Percentiles rank a stretch among this genome's conserved stretches.
phyloP scores from a whole-genome alignment of 2,888 invertebrate species.

The Drosophila multiciliata region DNA sequence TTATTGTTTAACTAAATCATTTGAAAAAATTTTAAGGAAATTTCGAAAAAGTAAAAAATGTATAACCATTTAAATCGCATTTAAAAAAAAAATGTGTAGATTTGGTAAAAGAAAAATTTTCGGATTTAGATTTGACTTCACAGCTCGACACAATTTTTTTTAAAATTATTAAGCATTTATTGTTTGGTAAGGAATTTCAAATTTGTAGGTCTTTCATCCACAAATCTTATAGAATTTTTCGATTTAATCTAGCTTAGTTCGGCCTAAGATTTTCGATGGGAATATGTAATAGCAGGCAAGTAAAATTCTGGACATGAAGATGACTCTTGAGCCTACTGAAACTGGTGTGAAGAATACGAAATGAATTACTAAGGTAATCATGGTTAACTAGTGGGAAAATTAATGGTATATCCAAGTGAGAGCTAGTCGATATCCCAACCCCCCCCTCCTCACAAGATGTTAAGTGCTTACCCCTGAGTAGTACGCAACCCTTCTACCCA shows the following conservation, averaged over 20 bases:
- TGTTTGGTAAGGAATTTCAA: not conserved
- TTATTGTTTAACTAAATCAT: not conserved
- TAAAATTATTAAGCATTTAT: not conserved
- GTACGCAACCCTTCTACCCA: conserved; percentile 2
- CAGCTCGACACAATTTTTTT: not conserved
- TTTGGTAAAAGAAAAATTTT: not conserved
- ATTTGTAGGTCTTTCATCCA: not conserved
- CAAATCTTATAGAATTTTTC: not conserved
- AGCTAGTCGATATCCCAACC: not conserved
- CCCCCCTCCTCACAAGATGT: not conserved
- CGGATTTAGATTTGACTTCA: not conserved
- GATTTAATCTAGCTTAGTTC: not conserved
- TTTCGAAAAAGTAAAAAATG: not conserved
- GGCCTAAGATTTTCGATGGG: too few species aligned
- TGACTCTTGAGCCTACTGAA: not conserved
- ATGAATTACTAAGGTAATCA: not conserved
- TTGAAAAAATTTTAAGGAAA: not conserved
- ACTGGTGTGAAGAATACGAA: not conserved
- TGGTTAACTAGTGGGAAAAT: not conserved
- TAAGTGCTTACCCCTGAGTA: conserved; percentile 19
- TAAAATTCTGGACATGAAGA: not conserved
- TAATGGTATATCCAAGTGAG: not conserved
- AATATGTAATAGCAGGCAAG: not conserved
- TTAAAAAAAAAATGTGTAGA: not conserved
- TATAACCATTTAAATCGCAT: too few species aligned